Percentiles rank a stretch among this genome's conserved stretches.
These are phyloP conservation scores for Scytalopus superciliaris DNA, from an alignment of 2,113 vertebrate genomes.

Conservation along the genomic window DNA sequence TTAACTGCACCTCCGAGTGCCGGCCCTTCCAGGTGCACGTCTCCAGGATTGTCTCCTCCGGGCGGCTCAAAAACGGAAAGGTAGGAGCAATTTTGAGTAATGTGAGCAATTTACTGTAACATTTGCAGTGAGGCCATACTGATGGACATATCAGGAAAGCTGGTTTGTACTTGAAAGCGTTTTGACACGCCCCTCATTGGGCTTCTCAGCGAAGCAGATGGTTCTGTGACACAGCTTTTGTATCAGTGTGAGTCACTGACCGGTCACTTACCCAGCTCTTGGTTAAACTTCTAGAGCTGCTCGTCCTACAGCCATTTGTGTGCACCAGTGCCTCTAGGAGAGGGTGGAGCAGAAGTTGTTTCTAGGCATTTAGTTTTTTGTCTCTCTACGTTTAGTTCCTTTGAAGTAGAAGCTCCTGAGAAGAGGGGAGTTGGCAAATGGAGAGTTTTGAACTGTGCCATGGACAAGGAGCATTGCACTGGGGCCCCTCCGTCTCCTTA, in stretches of 20 bases:
- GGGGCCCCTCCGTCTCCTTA: not conserved
- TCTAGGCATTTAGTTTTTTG: not conserved
- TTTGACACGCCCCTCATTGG: not conserved
- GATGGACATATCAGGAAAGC: not conserved
- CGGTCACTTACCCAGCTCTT: not conserved
- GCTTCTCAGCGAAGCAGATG: not conserved
- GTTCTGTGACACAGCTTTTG: not conserved
- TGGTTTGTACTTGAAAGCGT: not conserved
- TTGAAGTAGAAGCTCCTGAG: not conserved
- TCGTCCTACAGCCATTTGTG: fast-evolving
- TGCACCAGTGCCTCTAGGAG: not conserved
- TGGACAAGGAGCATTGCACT: not conserved
- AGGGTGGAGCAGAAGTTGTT: not conserved
- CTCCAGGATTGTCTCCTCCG: constrained; percentile 52
- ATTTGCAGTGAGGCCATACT: not conserved
- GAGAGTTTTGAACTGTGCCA: not conserved
- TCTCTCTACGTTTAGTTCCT: not conserved
- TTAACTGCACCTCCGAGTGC: not conserved
- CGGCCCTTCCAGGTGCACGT: constrained; percentile 19
- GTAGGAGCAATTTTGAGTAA: not conserved
- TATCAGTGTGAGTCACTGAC: not conserved
- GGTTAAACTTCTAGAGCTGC: not conserved
- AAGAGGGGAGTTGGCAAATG: not conserved
- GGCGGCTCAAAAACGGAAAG: constrained; percentile 46
- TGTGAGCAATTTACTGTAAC: not conserved